phyloP scores from a whole-genome alignment of 1,140 invertebrate genomes.

The Zophobas morio region DNA sequence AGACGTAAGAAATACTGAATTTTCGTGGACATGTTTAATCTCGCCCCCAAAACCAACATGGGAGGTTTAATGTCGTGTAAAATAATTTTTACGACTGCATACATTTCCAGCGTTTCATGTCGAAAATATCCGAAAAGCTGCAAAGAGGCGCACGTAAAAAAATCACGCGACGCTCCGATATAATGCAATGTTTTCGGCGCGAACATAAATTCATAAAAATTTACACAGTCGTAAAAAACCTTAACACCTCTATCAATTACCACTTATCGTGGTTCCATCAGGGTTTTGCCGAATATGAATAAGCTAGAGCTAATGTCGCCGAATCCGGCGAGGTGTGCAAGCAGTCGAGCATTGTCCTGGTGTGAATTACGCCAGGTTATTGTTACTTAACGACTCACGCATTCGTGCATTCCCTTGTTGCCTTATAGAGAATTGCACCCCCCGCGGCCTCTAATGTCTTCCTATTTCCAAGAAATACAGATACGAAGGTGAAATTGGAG shows the following conservation, averaged over 20 bases:
- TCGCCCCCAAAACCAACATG: background rate
- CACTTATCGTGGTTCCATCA: constrained; percentile 3
- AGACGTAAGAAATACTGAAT: too few relatives aligned
- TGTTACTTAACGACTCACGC: constrained; percentile 54
- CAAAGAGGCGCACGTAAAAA: constrained; percentile 31
- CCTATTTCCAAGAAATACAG: constrained; percentile 49
- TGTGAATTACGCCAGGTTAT: constrained; percentile 52
- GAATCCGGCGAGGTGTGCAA: constrained; percentile 16
- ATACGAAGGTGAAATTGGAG: constrained; percentile 47
- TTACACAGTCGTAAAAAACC: constrained; percentile 42
- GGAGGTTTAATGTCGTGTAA: constrained; percentile 29
- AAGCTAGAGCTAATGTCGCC: constrained; percentile 23
- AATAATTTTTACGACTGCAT: constrained; percentile 16
- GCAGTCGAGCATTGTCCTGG: constrained; percentile 47
- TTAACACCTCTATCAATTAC: constrained; percentile 44
- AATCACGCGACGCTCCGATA: constrained; percentile 25
- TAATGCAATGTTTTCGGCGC: constrained; percentile 39
- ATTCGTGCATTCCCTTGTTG: constrained; percentile 49
- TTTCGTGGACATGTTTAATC: background rate
- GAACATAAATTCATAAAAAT: constrained; percentile 42
- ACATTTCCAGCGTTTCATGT: constrained; percentile 25
- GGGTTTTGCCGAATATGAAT: constrained; percentile 1
- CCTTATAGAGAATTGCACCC: constrained; percentile 46
- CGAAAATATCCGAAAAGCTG: constrained; percentile 32
- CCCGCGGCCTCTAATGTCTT: constrained; percentile 44